Conservation (phyloP, 2,113 vertebrate genomes). For the Eonycteris spelaea region DNA sequence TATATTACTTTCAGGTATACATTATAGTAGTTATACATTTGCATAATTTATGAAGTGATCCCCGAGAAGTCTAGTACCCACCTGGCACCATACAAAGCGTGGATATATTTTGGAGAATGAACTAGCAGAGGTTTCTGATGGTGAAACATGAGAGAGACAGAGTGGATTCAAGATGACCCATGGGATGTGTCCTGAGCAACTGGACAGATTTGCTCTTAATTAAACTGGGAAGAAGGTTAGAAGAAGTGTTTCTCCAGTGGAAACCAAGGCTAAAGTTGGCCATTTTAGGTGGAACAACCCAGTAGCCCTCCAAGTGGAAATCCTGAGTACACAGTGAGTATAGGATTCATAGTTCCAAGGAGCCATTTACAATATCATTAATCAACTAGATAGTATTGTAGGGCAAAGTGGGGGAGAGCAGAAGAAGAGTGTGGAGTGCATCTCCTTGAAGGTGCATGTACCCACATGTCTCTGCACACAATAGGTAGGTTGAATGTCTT, state of each 20-base stretch:
- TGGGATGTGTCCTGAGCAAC: no score
- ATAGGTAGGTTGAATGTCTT: not conserved
- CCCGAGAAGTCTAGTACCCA: no score
- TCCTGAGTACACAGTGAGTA: not conserved
- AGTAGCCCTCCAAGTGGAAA: not conserved
- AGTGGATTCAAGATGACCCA: not conserved
- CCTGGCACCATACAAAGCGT: no score
- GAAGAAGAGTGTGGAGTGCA: no score
- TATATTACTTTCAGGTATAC: no score
- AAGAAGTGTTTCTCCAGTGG: not conserved
- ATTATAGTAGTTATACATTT: no score
- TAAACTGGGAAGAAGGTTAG: not conserved
- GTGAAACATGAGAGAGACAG: not conserved
- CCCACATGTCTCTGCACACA: not conserved
- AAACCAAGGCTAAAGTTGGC: not conserved
- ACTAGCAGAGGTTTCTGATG: not conserved
- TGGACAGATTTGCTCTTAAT: not conserved
- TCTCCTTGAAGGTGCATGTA: not conserved
- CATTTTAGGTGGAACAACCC: not conserved
- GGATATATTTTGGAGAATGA: not conserved
- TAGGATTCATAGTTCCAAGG: not conserved
- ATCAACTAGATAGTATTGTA: not conserved
- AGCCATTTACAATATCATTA: not conserved
- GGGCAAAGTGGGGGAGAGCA: no score
- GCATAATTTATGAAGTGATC: no score